phyloP scores from a whole-genome alignment of 1,140 invertebrate genomes.

The Trinorchestia longiramus region DNA sequence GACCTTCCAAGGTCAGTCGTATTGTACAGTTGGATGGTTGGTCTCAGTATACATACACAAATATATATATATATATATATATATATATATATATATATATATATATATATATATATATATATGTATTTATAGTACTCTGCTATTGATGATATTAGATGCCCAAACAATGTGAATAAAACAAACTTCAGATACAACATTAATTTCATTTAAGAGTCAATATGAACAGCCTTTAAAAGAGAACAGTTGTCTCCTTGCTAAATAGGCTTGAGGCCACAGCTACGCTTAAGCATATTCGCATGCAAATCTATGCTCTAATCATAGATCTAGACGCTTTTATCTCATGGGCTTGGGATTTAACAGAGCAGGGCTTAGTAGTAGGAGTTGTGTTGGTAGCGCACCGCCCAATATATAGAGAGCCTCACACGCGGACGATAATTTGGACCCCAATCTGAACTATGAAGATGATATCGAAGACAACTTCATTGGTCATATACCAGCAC shows the following conservation, averaged over 20 bases:
- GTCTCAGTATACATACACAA: no score
- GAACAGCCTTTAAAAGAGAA: background rate
- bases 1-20: no score
- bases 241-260: background rate
- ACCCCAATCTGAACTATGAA: background rate
- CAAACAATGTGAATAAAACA: background rate
- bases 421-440: background rate
- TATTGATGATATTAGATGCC: background rate
- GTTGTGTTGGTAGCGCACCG: background rate
- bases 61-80: no score
- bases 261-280: background rate
- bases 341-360: background rate
- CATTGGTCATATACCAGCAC: conserved; percentile 19
- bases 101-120: no score
- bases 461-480: conserved; percentile 55
- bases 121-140: no score
- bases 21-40: background rate
- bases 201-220: background rate
- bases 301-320: conserved; percentile 22
- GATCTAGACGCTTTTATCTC: background rate
- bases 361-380: background rate
- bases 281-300: conserved; percentile 33
- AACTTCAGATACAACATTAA: background rate
- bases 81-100: no score
- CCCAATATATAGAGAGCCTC: background rate